phyloP scores from a whole-genome alignment of 1,140 invertebrate species.

The Papilio xuthus region DNA sequence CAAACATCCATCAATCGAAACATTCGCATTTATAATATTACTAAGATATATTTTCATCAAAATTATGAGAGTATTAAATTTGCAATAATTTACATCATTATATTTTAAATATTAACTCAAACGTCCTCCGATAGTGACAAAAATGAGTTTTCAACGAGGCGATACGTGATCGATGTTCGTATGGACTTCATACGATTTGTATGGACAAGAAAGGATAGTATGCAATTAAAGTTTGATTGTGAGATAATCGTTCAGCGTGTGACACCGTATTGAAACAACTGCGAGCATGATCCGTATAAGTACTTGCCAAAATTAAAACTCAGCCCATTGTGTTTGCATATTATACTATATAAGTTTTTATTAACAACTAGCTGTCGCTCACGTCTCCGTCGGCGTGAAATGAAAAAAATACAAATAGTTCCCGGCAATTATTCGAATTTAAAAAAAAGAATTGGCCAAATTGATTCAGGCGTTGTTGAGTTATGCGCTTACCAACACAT shows the following conservation, averaged over 20 bases:
- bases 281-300: slow-evolving; percentile 54
- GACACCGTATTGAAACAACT: slow-evolving; percentile 53
- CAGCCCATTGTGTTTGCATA: slow-evolving; percentile 56
- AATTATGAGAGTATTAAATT: too few relatives aligned
- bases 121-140: neutral
- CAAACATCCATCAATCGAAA: too few relatives aligned
- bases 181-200: neutral
- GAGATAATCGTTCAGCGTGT: neutral
- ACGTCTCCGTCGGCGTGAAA: too few relatives aligned
- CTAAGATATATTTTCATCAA: too few relatives aligned
- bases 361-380: too few relatives aligned
- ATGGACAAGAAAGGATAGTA: slow-evolving; percentile 37
- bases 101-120: neutral
- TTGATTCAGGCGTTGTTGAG: too few relatives aligned
- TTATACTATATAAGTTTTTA: neutral
- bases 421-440: too few relatives aligned
- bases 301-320: slow-evolving; percentile 53
- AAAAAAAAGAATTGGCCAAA: too few relatives aligned
- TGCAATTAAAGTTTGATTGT: slow-evolving; percentile 42
- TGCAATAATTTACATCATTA: too few relatives aligned
- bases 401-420: too few relatives aligned
- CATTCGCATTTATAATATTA: too few relatives aligned
- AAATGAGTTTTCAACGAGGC: neutral
- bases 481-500: too few relatives aligned
- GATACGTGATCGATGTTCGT: slow-evolving; percentile 1